Percentiles rank a stretch among this genome's conserved stretches.
phyloP scores from a whole-genome alignment of 1,140 invertebrate genomes.

The Brachionus plicatilis region DNA sequence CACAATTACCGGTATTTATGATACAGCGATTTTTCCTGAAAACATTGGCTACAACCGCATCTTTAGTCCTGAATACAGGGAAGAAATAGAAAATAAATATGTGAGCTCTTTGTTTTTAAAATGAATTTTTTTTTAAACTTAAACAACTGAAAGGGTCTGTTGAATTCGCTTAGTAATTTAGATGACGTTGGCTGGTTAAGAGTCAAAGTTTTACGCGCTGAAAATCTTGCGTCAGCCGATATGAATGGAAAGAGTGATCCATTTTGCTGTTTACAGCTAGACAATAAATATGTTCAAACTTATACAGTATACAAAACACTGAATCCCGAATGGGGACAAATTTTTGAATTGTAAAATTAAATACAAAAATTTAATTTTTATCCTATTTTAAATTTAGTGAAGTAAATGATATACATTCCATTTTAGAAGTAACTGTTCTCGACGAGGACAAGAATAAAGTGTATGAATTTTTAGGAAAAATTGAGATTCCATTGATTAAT shows the following conservation, averaged over 20 bases:
- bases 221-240: slow-evolving; percentile 43
- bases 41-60: neutral
- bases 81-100: neutral
- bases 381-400: slow-evolving; percentile 62
- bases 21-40: neutral
- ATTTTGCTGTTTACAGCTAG: slow-evolving; percentile 90
- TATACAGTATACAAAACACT: slow-evolving; percentile 98
- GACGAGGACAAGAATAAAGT: slow-evolving; percentile 97
- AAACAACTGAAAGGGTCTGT: slow-evolving; percentile 46
- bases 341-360: slow-evolving; percentile 84
- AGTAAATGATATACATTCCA: slow-evolving; percentile 92
- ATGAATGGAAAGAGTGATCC: slow-evolving; percentile 69
- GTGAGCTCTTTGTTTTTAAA: neutral
- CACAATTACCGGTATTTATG: slow-evolving; percentile 73
- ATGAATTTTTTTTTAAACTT: neutral
- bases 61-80: neutral
- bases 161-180: slow-evolving; percentile 51
- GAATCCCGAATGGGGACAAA: slow-evolving; percentile 92
- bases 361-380: neutral
- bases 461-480: slow-evolving; percentile 90
- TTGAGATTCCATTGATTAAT: slow-evolving; percentile 74
- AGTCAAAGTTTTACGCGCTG: slow-evolving; percentile 47
- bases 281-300: slow-evolving; percentile 87
- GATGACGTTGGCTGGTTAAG: slow-evolving; percentile 55
- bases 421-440: slow-evolving; percentile 91